A percentile compares a stretch with the other conserved stretches of the same genome.
Evolutionary conservation across 1,140 invertebrate species (phyloP).

Genomic region (Hycleus phaleratus): DNA sequence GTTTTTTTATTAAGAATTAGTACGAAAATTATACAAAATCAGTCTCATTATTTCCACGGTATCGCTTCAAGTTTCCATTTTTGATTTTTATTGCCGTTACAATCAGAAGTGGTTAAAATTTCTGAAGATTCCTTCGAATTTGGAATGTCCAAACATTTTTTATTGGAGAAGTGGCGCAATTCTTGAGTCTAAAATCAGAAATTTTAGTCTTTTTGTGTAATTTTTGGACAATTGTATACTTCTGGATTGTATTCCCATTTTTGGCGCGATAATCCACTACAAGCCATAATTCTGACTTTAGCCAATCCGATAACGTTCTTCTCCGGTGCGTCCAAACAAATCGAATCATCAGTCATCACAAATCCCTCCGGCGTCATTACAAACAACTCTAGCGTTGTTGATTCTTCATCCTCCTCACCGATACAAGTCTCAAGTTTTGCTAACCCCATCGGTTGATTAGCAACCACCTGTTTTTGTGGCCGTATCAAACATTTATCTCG

Average conservation of each 20-base stretch:
- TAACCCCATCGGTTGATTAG: constrained; percentile 55
- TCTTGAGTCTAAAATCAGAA: constrained; percentile 42
- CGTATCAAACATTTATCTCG: constrained; percentile 52
- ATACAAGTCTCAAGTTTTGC: constrained; percentile 51
- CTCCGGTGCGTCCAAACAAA: constrained; percentile 63
- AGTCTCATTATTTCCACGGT: constrained; percentile 43
- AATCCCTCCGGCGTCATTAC: constrained; percentile 59
- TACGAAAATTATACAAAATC: not conserved
- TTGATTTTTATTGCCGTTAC: constrained; percentile 44
- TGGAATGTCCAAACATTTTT: constrained; percentile 49
- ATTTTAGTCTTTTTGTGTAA: not conserved
- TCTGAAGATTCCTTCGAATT: constrained; percentile 35
- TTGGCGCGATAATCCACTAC: constrained; percentile 52
- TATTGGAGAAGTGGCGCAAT: constrained; percentile 45
- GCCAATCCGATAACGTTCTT: constrained; percentile 42
- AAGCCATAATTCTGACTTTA: constrained; percentile 59
- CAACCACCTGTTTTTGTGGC: constrained; percentile 48
- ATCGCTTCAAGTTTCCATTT: constrained; percentile 47
- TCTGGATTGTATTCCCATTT: constrained; percentile 54
- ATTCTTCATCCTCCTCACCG: constrained; percentile 26
- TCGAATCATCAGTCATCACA: constrained; percentile 64
- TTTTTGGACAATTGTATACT: constrained; percentile 31
- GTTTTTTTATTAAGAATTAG: not conserved
- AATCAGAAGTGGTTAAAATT: constrained; percentile 45
- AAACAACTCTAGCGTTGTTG: constrained; percentile 61